Conservation (phyloP, 2,797 vertebrate species). For the Danio kyathit region DNA sequence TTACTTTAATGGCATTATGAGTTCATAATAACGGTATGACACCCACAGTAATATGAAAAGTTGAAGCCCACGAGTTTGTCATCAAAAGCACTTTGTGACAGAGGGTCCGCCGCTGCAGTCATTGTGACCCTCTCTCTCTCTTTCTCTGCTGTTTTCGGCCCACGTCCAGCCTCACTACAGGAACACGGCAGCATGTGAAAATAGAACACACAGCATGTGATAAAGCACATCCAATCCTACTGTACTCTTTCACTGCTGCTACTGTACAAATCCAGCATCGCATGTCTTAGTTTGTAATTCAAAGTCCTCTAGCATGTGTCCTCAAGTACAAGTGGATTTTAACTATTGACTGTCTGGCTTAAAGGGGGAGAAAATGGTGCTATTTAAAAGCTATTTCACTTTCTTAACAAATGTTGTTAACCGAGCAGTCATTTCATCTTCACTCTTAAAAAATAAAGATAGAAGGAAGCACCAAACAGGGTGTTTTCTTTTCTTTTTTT, state of each 20-base stretch:
- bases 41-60: constrained; percentile 22
- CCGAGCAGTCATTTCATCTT: too few species aligned
- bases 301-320: not conserved
- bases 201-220: constrained; percentile 26
- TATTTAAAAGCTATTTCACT: too few species aligned
- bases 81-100: constrained; percentile 17
- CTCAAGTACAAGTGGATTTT: not conserved
- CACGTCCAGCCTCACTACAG: not conserved
- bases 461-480: too few species aligned
- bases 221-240: not conserved
- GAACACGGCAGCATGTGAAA: constrained; percentile 26
- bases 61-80: not conserved
- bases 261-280: not conserved
- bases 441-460: too few species aligned
- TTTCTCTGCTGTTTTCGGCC: constrained; percentile 30
- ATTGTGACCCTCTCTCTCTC: constrained; percentile 13
- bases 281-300: not conserved
- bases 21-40: not conserved
- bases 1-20: constrained; percentile 20
- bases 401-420: too few species aligned
- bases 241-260: not conserved
- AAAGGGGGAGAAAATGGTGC: not conserved
- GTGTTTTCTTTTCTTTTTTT: too few species aligned
- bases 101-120: not conserved
- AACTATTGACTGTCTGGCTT: not conserved